Conservation (phyloP, 1,140 invertebrate genomes). For the Pachypsylla venusta region DNA sequence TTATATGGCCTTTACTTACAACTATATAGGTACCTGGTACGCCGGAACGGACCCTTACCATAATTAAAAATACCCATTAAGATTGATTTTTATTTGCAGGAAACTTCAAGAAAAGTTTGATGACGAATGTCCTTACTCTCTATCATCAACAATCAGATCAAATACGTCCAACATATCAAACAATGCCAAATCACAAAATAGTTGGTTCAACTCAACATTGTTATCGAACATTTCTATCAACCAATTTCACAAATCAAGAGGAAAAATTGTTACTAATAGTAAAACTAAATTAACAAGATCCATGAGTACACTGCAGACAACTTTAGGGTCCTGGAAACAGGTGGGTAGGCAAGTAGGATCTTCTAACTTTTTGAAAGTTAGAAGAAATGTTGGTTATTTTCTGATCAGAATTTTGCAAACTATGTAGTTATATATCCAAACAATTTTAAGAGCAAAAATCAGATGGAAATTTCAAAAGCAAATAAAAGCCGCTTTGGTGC, state of each 20-base stretch:
- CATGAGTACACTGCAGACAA: background rate
- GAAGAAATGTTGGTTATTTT: no score
- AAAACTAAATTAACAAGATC: constrained; percentile 4
- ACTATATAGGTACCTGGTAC: background rate
- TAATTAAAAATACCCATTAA: background rate
- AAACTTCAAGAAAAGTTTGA: constrained; percentile 6
- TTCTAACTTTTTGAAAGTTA: no score
- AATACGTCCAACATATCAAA: background rate
- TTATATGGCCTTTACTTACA: background rate
- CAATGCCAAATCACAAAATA: background rate
- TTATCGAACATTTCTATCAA: background rate
- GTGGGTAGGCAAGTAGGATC: no score
- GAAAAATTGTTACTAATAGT: constrained; percentile 5
- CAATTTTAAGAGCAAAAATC: no score
- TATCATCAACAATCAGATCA: background rate
- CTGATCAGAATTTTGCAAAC: no score
- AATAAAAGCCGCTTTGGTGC: no score
- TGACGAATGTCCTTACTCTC: constrained; percentile 1
- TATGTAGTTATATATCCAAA: no score
- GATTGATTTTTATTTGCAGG: background rate
- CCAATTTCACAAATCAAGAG: background rate
- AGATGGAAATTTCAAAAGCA: no score
- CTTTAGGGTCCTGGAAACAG: constrained; percentile 3
- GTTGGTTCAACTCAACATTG: constrained; percentile 5
- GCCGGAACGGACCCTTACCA: background rate